Base-by-base conservation (phyloP, 2,888 invertebrate genomes). In the Allolobophora icterica region DNA sequence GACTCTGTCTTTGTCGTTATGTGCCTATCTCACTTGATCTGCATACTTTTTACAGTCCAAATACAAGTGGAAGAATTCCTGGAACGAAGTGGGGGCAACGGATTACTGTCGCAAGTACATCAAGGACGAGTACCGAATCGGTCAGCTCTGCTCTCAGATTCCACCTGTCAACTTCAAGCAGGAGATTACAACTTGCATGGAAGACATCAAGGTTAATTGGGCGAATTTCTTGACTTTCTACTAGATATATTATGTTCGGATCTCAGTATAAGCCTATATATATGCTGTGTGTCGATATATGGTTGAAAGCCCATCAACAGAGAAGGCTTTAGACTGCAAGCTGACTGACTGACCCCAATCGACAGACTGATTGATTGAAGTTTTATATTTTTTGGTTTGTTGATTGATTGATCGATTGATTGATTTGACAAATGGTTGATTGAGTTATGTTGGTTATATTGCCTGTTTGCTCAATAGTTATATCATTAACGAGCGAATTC, bases 181-280 rank as follows among this genome's bases (percentile, higher is more conserved):
- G 15, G 93, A 93, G 21, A 91, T 94, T 13, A 90, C 92, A 8
- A 93, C 92, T 35, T 94, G 94, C 91, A 92, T 93, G 0, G 92
- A 92, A 45, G 94, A 94, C 91, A 94, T 94, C 35, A 92, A 93
- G 93, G 94, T 94, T 91, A 90, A 38, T 83, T 52, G 21, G 24
- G 33, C 21, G 15, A 24, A 34, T 38, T 38, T 52, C 71, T 71
- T n/a, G n/a, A n/a, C 8, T n/a, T 71, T n/a, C 71, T 35, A 40
- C 42, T 21, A 84, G n/a, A 38, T 30, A 19, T 34, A 21, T 2
- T 30, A n/a, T n/a, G 71, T 71, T 71, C 71, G n/a, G 71, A 30
- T n/a, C n/a, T n/a, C 71, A n/a, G 45, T 45, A 13, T 13, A n/a
- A n/a, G n/a, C n/a, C n/a, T n/a, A n/a, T n/a, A n/a, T n/a, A n/a